Conservation (phyloP, 1,140 invertebrate genomes). For the Metopolophium dirhodum region DNA sequence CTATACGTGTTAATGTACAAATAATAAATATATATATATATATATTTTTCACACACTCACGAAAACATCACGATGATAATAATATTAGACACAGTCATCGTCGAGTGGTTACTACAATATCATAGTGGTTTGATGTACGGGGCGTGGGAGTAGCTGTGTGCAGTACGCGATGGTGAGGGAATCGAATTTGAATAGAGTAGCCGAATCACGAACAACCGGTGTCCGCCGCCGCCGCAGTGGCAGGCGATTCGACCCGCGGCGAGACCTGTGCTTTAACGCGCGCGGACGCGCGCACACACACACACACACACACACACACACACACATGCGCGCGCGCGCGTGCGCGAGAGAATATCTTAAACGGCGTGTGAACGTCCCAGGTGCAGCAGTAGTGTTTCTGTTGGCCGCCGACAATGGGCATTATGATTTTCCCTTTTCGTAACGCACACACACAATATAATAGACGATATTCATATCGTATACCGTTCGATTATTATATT, state of each 20-base stretch:
- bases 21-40: background rate
- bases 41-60: background rate
- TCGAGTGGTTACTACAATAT: background rate
- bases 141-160: background rate
- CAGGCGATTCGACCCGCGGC: background rate
- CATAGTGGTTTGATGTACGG: background rate
- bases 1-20: background rate
- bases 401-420: conserved; percentile 14
- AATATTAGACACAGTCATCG: background rate
- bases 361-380: conserved; percentile 35
- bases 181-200: conserved; percentile 39
- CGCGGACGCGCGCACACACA: background rate
- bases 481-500: background rate
- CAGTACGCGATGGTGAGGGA: background rate
- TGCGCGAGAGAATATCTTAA: background rate
- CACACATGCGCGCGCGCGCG: background rate
- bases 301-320: background rate
- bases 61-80: background rate
- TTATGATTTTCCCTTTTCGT: conserved; percentile 25
- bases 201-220: conserved; percentile 41
- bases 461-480: background rate
- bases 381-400: conserved; percentile 29
- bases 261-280: background rate
- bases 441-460: no score
- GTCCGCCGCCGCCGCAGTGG: background rate